Percentiles rank a stretch among this genome's conserved stretches.
Conservation (phyloP, 2,113 vertebrate species). For the Alaudala cheleensis region DNA sequence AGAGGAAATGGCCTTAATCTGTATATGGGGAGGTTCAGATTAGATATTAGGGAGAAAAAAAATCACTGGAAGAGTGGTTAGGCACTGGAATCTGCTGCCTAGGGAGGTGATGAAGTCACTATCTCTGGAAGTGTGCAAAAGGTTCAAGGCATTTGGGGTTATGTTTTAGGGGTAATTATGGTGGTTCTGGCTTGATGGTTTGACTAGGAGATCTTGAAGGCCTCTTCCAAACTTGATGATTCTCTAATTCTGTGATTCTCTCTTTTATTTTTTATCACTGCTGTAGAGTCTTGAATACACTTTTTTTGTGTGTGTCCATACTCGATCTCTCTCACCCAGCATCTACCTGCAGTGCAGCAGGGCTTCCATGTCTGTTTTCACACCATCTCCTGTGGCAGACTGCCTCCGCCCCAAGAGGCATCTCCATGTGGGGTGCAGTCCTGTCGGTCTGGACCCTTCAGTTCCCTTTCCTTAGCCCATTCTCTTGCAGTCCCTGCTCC, state of each 20-base stretch:
- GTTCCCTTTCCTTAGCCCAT: too few relatives aligned
- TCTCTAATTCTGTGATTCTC: neutral
- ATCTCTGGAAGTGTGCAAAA: neutral
- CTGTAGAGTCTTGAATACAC: neutral
- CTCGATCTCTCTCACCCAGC: accelerated
- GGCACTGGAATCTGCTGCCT: too few relatives aligned
- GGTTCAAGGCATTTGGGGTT: too few relatives aligned
- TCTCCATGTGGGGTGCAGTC: too few relatives aligned
- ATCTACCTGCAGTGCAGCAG: neutral
- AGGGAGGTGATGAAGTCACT: neutral
- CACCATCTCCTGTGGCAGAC: too few relatives aligned
- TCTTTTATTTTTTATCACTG: neutral
- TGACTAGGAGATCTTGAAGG: neutral
- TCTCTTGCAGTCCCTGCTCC: too few relatives aligned
- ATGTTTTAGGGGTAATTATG: neutral
- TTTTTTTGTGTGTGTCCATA: neutral
- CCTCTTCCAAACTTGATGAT: neutral
- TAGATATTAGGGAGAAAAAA: too few relatives aligned
- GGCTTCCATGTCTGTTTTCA: neutral
- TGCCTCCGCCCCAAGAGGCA: too few relatives aligned
- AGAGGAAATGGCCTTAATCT: neutral
- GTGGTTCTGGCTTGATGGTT: neutral
- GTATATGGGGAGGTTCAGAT: neutral
- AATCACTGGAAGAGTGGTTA: neutral
- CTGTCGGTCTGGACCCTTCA: too few relatives aligned